Percentiles rank a stretch among this genome's conserved stretches.
Evolutionary conservation across 2,113 vertebrate genomes (phyloP).

Genomic region (Silurus asotus): DNA sequence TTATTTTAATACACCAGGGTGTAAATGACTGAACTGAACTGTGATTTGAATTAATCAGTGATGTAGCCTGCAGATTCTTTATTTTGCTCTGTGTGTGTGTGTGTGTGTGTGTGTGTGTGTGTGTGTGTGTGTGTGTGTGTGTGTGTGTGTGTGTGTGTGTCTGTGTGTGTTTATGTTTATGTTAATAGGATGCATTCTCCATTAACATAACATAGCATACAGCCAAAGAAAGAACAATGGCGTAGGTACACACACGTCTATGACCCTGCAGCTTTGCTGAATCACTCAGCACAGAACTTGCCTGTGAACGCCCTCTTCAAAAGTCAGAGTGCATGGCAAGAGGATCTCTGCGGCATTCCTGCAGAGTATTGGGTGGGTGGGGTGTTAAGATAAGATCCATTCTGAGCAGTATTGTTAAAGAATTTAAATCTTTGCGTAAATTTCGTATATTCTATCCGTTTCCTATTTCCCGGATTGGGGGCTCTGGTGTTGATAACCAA

Average conservation of each 20-base stretch:
- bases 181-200: not conserved
- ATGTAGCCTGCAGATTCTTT: not conserved
- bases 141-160: too few relatives aligned
- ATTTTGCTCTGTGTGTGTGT: not conserved
- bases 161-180: not conserved
- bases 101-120: too few relatives aligned
- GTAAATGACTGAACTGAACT: not conserved
- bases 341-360: not conserved
- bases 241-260: not conserved
- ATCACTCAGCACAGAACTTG: not conserved
- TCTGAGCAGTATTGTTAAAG: not conserved
- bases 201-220: not conserved
- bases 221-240: not conserved
- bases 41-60: not conserved
- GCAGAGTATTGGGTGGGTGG: not conserved
- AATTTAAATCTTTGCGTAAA: not conserved
- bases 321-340: constrained; percentile 9
- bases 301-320: constrained; percentile 12
- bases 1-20: not conserved
- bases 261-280: constrained; percentile 23
- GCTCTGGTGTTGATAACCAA: not conserved
- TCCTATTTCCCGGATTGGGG: not conserved
- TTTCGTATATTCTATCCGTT: not conserved
- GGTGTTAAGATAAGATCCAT: not conserved
- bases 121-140: not conserved